Base-by-base conservation (phyloP, 2,888 invertebrate species). In the Cylindroiulus punctatus region DNA sequence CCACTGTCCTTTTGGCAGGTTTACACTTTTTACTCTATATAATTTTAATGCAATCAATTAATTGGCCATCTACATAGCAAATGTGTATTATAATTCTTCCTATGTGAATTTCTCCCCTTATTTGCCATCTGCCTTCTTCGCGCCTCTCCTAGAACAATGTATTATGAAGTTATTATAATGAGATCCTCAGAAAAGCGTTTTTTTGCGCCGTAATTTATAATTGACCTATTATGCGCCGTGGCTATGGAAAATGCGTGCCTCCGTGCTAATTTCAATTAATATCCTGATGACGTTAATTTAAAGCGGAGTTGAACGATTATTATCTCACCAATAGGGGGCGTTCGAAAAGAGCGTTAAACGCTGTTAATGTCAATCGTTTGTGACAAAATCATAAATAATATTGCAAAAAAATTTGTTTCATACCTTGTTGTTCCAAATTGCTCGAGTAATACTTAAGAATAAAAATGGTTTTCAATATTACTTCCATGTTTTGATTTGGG, bases 1-100 rank as follows among this genome's bases (percentile, higher is more conserved):
- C 65, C 65, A 65, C 65, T 65, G 65, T 65, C 65, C 65, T 65
- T 65, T 65, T 65, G 65, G 65, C 65, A 65, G 65, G 65, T 65
- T 65, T n/a, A 65, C 65, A 65, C 65, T 65, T 65, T 65, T 65
- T 65, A 65, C 7, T 26, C 65, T 65, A 26, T 65, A 65, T 65
- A 65, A 65, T 65, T 65, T 65, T 65, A 65, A 65, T 65, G 65
- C 65, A 65, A 65, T 65, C 65, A 65, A 65, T 65, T 22, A 65
- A 65, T 65, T 65, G 65, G 65, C 65, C 65, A 65, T 65, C 65
- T 65, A 26, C 65, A 65, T 65, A 26, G 65, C 26, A 65, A 65
- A 65, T 65, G 65, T 65, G 65, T 65, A 26, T 65, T 22, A 65
- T 65, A 65, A 65, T 65, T 65, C 65, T 65, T 65, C 65, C 65